Evolutionary conservation across 2,797 vertebrate genomes (phyloP).

Genomic region (Danio albolineatus): DNA sequence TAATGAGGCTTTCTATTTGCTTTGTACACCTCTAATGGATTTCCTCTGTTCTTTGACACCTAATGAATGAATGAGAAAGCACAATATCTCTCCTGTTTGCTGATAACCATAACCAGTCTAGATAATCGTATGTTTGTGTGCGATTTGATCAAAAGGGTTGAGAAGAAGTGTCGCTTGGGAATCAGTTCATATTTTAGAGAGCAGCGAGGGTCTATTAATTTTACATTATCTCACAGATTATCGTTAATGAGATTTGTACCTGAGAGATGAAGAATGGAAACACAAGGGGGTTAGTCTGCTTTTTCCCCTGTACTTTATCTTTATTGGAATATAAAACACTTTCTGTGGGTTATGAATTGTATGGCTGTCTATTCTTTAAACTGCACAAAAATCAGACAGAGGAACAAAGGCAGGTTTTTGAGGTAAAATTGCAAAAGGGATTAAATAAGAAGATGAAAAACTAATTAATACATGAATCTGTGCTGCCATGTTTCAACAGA

Average conservation of each 20-base stretch:
- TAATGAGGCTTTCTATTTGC: conserved; percentile 8
- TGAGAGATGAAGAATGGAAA: conserved; percentile 12
- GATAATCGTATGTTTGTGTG: conserved; percentile 19
- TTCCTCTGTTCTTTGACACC: conserved; percentile 25
- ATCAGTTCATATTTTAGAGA: conserved; percentile 21
- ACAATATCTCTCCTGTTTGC: not conserved
- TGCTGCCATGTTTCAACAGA: not conserved
- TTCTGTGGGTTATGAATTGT: conserved; percentile 85
- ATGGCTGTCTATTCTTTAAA: conserved; percentile 74
- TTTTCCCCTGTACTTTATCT: conserved; percentile 65
- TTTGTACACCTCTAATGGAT: conserved; percentile 3
- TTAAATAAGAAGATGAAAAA: conserved; percentile 6
- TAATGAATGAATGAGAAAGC: conserved; percentile 13
- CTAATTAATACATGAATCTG: not conserved
- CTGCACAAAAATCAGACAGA: conserved; percentile 68
- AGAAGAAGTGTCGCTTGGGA: not conserved
- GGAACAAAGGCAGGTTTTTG: conserved; percentile 28
- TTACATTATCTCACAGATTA: conserved; percentile 21
- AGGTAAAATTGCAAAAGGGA: conserved; percentile 11
- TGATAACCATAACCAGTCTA: not conserved
- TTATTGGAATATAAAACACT: conserved; percentile 96
- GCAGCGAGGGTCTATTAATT: conserved; percentile 12
- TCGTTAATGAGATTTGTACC: conserved; percentile 42
- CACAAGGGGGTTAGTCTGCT: not conserved
- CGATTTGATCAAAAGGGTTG: conserved; percentile 14